These are phyloP conservation scores for Meloe dianella DNA, from an alignment of 2,888 invertebrate species.

Conservation along the genomic window DNA sequence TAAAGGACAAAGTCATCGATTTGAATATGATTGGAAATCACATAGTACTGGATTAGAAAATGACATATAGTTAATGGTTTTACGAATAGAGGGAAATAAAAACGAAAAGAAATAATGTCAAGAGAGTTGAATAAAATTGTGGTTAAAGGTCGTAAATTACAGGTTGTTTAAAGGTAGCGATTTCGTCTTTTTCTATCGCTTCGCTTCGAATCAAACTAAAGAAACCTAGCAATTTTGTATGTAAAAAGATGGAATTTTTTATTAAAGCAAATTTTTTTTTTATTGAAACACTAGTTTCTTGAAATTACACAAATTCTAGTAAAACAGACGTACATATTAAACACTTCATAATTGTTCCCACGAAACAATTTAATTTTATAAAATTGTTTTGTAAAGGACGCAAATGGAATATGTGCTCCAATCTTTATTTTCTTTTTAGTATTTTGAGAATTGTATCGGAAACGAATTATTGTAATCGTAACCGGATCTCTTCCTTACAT, in stretches of 20 bases:
- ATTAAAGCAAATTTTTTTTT: not conserved
- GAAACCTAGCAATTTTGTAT: conserved; percentile 40
- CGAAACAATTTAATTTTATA: not conserved
- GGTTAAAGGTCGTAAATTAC: conserved; percentile 35
- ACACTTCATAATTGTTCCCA: not conserved
- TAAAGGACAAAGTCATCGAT: conserved; percentile 19
- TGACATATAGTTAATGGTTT: conserved; percentile 19
- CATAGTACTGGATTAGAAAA: conserved; percentile 21
- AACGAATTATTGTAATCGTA: conserved; percentile 4
- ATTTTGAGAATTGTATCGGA: not conserved
- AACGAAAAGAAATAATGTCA: conserved; percentile 21
- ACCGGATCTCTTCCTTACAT: conserved; percentile 13
- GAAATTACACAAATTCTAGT: not conserved
- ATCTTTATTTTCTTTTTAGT: not conserved
- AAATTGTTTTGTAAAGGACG: not conserved
- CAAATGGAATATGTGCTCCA: not conserved
- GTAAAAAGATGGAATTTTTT: conserved; percentile 25
- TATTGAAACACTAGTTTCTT: not conserved
- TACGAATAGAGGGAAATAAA: conserved; percentile 10
- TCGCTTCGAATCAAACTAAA: conserved; percentile 42
- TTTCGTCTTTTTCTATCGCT: conserved; percentile 44
- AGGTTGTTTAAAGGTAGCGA: conserved; percentile 37
- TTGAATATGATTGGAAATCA: conserved; percentile 22
- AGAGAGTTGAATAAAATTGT: conserved; percentile 28
- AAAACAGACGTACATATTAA: not conserved